These are phyloP conservation scores for Electrophaes corylata DNA, from an alignment of 2,888 invertebrate genomes.

Conservation along the genomic window DNA sequence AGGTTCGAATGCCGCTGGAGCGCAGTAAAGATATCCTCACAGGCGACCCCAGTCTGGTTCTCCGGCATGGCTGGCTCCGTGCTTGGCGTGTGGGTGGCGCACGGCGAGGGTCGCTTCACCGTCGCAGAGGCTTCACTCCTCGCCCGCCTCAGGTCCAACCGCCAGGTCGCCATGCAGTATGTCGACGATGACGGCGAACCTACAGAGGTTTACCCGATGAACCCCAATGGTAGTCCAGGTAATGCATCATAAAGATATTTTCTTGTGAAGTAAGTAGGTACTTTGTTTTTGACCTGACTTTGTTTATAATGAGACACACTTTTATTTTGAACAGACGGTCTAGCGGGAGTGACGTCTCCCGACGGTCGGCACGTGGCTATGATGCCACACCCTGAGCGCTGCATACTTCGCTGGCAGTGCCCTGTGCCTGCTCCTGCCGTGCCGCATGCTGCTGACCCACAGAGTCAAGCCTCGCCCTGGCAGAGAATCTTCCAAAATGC, in stretches of 20 bases:
- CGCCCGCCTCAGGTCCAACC: constrained; percentile 74
- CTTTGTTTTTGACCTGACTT: constrained; percentile 10
- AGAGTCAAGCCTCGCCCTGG: constrained; percentile 92
- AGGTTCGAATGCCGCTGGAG: constrained; percentile 90
- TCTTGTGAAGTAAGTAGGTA: too few species aligned
- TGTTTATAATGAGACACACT: neutral
- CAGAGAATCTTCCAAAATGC: constrained; percentile 96
- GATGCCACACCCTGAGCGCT: constrained; percentile 99
- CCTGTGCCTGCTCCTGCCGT: constrained; percentile 80
- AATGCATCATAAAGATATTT: constrained; percentile 39
- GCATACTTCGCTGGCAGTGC: constrained; percentile 95
- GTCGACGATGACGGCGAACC: constrained; percentile 91
- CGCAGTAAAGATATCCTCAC: constrained; percentile 88
- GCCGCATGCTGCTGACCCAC: constrained; percentile 70
- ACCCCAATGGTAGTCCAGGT: constrained; percentile 96
- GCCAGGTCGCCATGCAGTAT: constrained; percentile 91
- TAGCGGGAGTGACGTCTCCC: constrained; percentile 94
- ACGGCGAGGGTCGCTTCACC: constrained; percentile 95
- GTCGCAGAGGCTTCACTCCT: constrained; percentile 80
- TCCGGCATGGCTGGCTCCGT: constrained; percentile 93
- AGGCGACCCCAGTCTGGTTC: constrained; percentile 91
- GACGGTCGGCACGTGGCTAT: constrained; percentile 98
- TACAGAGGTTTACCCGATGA: constrained; percentile 95
- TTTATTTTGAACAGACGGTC: constrained; percentile 82
- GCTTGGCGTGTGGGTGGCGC: constrained; percentile 98